Conservation (phyloP, 2,113 vertebrate species). For the Phasianus colchicus region DNA sequence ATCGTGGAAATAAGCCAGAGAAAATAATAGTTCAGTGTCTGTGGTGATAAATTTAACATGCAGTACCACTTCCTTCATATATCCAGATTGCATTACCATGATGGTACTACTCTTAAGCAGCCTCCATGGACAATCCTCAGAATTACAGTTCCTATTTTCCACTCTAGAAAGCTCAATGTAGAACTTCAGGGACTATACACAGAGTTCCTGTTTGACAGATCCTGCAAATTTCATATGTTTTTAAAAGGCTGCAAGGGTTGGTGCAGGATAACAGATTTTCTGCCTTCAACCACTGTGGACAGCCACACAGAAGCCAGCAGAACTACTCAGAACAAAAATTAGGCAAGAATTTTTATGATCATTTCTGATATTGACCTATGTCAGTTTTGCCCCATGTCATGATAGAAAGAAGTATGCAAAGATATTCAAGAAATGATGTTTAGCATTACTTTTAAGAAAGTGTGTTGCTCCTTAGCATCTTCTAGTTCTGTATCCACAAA, state of each 20-base stretch:
- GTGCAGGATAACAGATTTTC: not conserved
- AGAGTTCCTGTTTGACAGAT: not conserved
- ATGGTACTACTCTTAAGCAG: not conserved
- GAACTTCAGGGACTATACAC: not conserved
- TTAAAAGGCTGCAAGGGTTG: not conserved
- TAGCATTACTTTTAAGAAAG: not conserved
- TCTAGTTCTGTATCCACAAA: not conserved
- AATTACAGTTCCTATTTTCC: not conserved
- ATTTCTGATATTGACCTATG: not conserved
- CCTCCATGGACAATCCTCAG: not conserved
- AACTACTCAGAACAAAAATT: not conserved
- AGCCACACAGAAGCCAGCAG: not conserved
- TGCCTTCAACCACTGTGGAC: not conserved
- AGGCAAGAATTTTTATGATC: not conserved
- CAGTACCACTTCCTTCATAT: not conserved
- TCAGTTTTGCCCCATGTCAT: not conserved
- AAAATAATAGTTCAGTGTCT: not conserved
- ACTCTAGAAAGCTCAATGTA: not conserved
- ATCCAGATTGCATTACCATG: fast-evolving
- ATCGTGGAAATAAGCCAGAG: not conserved
- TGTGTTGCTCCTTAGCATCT: not conserved
- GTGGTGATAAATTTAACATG: not conserved
- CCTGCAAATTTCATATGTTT: not conserved
- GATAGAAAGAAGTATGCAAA: not conserved
- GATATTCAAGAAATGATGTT: not conserved